Evolutionary conservation across 1,140 invertebrate species (phyloP).

Genomic region (Drosophila takahashii): DNA sequence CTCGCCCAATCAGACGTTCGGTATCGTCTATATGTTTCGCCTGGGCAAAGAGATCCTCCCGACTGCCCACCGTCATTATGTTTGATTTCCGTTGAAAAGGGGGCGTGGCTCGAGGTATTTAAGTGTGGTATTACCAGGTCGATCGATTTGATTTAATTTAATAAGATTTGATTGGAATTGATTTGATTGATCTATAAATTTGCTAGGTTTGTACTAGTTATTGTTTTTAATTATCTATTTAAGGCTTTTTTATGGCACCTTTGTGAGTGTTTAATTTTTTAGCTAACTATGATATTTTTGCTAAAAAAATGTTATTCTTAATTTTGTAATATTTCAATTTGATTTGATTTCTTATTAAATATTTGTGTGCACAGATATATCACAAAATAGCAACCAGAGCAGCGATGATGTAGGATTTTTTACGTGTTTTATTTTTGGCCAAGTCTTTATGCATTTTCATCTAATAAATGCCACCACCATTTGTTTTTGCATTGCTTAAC

Average conservation of each 20-base stretch:
- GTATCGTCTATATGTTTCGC: constrained; percentile 80
- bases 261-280: constrained; percentile 50
- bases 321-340: constrained; percentile 9
- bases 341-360: constrained; percentile 31
- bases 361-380: constrained; percentile 52
- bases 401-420: constrained; percentile 65
- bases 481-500: constrained; percentile 47
- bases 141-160: constrained; percentile 12
- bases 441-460: constrained; percentile 84
- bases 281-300: constrained; percentile 58
- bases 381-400: constrained; percentile 60
- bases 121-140: constrained; percentile 7
- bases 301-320: constrained; percentile 4
- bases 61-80: constrained; percentile 78
- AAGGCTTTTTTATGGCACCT: constrained; percentile 61
- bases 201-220: constrained; percentile 29
- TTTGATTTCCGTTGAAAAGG: not conserved
- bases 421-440: constrained; percentile 81
- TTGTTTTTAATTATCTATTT: constrained; percentile 23
- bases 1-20: constrained; percentile 77
- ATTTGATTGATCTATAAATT: constrained; percentile 43
- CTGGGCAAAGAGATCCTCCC: constrained; percentile 80
- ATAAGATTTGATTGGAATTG: constrained; percentile 23
- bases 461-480: constrained; percentile 63
- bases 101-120: not conserved